Percentiles rank a stretch among this genome's conserved stretches.
Evolutionary conservation across 2,797 vertebrate species (phyloP).

Genomic region (Cirrhinus mrigala): DNA sequence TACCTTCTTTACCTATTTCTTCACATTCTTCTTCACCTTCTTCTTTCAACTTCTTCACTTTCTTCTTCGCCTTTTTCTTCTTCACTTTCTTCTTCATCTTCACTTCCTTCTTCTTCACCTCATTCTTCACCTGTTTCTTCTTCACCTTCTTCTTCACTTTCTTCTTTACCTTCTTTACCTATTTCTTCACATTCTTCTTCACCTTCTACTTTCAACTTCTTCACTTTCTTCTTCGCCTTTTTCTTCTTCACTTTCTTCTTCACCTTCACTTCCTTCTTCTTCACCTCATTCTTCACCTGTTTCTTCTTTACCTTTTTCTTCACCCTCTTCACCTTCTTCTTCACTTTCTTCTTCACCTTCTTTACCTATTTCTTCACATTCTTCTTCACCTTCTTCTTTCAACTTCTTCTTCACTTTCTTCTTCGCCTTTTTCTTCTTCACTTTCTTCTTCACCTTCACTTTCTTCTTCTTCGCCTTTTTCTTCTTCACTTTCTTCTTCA

Average conservation of each 20-base stretch:
- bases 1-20: too few species aligned
- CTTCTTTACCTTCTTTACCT: not conserved
- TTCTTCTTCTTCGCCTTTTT: not conserved
- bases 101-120: not conserved
- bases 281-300: too few species aligned
- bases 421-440: not conserved
- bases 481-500: not conserved
- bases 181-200: too few species aligned
- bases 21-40: too few species aligned
- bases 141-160: not conserved
- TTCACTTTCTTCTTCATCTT: not conserved
- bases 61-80: too few species aligned
- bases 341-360: not conserved
- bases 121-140: not conserved
- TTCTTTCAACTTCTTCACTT: not conserved
- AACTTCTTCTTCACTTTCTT: not conserved
- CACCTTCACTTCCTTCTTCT: not conserved
- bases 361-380: too few species aligned
- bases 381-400: not conserved
- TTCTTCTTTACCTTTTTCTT: not conserved
- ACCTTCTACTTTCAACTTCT: too few species aligned
- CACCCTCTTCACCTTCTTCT: not conserved
- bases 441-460: not conserved
- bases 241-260: not conserved
- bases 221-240: not conserved